These are phyloP conservation scores for Microtus richardsoni DNA, from an alignment of 2,113 vertebrate species.

Conservation along the genomic window DNA sequence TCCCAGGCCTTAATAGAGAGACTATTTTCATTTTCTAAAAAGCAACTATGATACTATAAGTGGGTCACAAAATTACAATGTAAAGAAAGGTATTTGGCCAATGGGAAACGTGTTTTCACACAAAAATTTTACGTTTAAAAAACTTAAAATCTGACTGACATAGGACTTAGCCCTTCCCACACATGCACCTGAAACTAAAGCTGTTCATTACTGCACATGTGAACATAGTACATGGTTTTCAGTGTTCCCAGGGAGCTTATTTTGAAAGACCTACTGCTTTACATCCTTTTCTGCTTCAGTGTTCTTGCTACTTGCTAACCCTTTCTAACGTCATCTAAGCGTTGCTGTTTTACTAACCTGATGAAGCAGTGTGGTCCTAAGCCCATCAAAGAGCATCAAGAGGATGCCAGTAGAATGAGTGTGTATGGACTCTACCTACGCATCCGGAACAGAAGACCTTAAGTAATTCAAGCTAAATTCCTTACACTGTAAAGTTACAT, in stretches of 20 bases:
- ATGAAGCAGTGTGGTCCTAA: not conserved
- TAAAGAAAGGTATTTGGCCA: constrained; percentile 25
- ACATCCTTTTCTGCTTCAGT: not conserved
- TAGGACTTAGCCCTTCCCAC: not conserved
- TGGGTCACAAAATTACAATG: not conserved
- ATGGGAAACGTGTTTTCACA: not conserved
- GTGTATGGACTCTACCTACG: not conserved
- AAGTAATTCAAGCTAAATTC: constrained; percentile 33
- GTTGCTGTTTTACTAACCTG: not conserved
- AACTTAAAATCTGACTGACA: not conserved
- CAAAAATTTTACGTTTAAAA: constrained; percentile 12
- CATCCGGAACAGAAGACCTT: not conserved
- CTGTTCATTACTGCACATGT: not conserved
- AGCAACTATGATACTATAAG: not conserved
- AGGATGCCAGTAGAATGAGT: not conserved
- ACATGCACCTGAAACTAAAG: not conserved
- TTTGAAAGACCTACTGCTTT: not conserved
- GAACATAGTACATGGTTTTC: not conserved
- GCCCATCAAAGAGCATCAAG: not conserved
- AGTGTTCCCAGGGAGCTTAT: not conserved
- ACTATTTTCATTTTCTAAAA: not conserved
- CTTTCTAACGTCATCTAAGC: not conserved
- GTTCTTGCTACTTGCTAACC: not conserved
- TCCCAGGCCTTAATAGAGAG: not conserved
- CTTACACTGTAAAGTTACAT: not conserved